Conservation (phyloP, 2,113 vertebrate genomes). For the Strix uralensis region DNA sequence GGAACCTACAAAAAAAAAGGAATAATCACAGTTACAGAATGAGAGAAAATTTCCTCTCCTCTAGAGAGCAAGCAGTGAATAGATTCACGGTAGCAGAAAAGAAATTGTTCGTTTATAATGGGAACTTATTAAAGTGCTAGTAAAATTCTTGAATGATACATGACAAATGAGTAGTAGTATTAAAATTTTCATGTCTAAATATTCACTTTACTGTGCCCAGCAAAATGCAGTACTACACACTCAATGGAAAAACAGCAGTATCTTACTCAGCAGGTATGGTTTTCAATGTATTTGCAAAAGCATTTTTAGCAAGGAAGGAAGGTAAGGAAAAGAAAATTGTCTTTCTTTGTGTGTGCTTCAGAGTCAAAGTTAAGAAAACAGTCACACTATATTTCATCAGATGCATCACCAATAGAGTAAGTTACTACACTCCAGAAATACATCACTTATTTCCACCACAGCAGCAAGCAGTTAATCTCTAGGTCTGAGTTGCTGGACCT, state of each 20-base stretch:
- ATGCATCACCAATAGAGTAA: not conserved
- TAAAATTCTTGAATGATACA: slow-evolving; percentile 17
- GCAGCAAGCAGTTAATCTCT: not conserved
- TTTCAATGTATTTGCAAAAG: not conserved
- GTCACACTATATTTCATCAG: not conserved
- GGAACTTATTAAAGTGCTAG: not conserved
- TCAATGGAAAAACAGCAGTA: not conserved
- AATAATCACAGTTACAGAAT: not conserved
- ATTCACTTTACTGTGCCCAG: not conserved
- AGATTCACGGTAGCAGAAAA: not conserved
- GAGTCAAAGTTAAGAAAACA: not conserved
- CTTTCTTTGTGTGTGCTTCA: not conserved
- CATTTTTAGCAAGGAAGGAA: not conserved
- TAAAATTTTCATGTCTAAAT: slow-evolving; percentile 54
- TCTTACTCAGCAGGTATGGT: not conserved
- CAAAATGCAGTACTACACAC: not conserved
- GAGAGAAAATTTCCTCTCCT: not conserved
- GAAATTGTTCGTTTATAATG: not conserved
- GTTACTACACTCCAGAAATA: not conserved
- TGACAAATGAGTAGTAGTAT: slow-evolving; percentile 40
- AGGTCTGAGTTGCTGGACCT: not conserved
- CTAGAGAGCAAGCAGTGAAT: not conserved
- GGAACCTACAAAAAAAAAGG: slow-evolving; percentile 14
- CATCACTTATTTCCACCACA: not conserved
- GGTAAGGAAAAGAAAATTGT: not conserved